A percentile compares a stretch with the other conserved stretches of the same genome.
Evolutionary conservation across 2,113 vertebrate species (phyloP).

Genomic region (Siniperca knerii): DNA sequence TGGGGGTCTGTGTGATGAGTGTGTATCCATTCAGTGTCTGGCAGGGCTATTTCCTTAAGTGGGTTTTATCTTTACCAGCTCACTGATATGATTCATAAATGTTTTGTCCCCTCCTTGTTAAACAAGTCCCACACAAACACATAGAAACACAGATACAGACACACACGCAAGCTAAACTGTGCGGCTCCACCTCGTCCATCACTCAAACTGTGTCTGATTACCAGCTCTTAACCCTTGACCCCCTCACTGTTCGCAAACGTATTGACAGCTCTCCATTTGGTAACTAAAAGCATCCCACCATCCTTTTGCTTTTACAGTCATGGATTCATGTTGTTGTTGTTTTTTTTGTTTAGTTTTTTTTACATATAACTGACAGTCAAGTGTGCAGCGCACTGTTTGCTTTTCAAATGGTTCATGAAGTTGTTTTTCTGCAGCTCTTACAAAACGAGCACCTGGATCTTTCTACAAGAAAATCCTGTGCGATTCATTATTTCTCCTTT

Average conservation of each 20-base stretch:
- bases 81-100: conserved; percentile 57
- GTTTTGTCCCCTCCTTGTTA: conserved; percentile 52
- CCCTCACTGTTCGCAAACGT: conserved; percentile 63
- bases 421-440: conserved; percentile 52
- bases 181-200: conserved; percentile 70
- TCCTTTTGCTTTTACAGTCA: conserved; percentile 65
- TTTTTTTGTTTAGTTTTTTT: not conserved
- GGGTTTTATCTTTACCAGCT: conserved; percentile 61
- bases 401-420: conserved; percentile 76
- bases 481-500: conserved; percentile 56
- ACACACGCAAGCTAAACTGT: conserved; percentile 21
- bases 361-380: conserved; percentile 25
- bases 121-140: conserved; percentile 36
- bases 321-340: conserved; percentile 21
- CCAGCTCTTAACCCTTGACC: conserved; percentile 80
- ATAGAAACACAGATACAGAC: conserved; percentile 26
- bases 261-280: conserved; percentile 50
- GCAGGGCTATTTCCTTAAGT: conserved; percentile 57
- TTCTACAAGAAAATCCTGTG: conserved; percentile 46
- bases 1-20: conserved; percentile 8
- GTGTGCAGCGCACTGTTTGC: conserved; percentile 53
- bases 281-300: conserved; percentile 53
- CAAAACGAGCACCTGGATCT: conserved; percentile 64
- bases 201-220: conserved; percentile 72
- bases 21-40: conserved; percentile 63